Conservation (phyloP, 2,888 invertebrate species). For the Herminia tarsipennalis region DNA sequence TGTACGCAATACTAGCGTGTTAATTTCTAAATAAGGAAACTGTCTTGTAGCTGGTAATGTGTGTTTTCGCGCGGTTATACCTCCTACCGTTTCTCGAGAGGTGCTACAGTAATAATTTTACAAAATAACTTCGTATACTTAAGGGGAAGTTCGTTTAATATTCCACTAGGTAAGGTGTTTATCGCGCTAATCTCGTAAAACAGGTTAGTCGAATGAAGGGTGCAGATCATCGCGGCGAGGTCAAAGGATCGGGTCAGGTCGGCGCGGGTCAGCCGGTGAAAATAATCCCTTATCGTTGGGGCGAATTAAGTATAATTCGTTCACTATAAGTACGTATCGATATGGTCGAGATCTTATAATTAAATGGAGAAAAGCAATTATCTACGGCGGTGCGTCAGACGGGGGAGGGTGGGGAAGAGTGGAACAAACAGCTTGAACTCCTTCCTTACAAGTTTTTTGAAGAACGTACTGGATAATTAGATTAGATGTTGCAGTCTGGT, state of each 20-base stretch:
- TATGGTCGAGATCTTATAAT: slow-evolving; percentile 49
- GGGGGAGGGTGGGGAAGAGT: slow-evolving; percentile 56
- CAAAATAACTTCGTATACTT: slow-evolving; percentile 56
- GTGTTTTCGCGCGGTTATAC: slow-evolving; percentile 49
- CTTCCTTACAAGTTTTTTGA: slow-evolving; percentile 68
- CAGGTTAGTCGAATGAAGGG: slow-evolving; percentile 76
- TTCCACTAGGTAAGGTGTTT: slow-evolving; percentile 65
- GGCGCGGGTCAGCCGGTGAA: slow-evolving; percentile 64
- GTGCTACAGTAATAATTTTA: slow-evolving; percentile 57
- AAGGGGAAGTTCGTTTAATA: slow-evolving; percentile 59
- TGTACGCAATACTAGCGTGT: slow-evolving; percentile 41
- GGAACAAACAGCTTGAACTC: slow-evolving; percentile 64
- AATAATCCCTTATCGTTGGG: slow-evolving; percentile 67
- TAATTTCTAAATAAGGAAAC: slow-evolving; percentile 53
- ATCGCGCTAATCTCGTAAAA: slow-evolving; percentile 70
- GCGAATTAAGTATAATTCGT: slow-evolving; percentile 52
- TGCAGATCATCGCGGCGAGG: slow-evolving; percentile 72
- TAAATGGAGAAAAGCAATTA: slow-evolving; percentile 63
- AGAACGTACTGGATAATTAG: slow-evolving; percentile 72
- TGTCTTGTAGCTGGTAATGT: slow-evolving; percentile 52
- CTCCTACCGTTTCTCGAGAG: slow-evolving; percentile 49
- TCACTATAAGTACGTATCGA: slow-evolving; percentile 48
- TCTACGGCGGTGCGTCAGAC: slow-evolving; percentile 49
- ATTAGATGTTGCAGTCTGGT: slow-evolving; percentile 63
- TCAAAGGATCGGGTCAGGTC: slow-evolving; percentile 75